Evolutionary conservation across 1,140 invertebrate species (phyloP), one percentile per base, ranked within the genome.

Genomic region (Drosophila biarmipes): DNA sequence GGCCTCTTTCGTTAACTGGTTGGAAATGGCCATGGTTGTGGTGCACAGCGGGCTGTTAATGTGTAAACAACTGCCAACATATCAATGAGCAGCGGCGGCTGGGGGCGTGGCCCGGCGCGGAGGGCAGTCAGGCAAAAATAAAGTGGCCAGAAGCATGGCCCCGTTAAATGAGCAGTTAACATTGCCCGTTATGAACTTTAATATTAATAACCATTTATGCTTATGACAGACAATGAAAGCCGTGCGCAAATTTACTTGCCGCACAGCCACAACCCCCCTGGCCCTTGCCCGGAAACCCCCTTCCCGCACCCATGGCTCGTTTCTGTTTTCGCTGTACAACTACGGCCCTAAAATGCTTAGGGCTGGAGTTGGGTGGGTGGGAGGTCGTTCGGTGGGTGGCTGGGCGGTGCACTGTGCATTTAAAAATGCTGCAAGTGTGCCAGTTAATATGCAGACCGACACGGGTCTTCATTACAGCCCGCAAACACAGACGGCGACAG

Each of bases 141-240:
- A 80, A 80, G 78, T 78, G 73, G 73, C 55, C 78, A 64, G 49
- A 48, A 74, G 57, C 66, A 80, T 62, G 61, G 73, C 55, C 71
- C 66, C 73, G 73, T 53, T 56, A 80, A 80, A 80, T 80, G 78
- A 67, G 56, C 73, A 77, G 71, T 57, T 78, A 78, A 78, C 66
- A 78, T 61, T 56, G 54, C 52, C 76, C 77, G 80, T 79, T 82
- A 74, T 79, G 59, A 75, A 75, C 71, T 84, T 85, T 85, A 84
- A 85, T 84, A 85, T 84, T 84, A 84, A 84, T 84, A 85, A 80
- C 80, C 80, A 85, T 80, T 84, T 84, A 85, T 84, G 80, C 80
- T 84, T 85, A 84, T 84, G 80, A 84, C 76, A 85, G 80, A 85
- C 64, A 85, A 84, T 85, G 72, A 73, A 76, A 77, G 61, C 57